Conservation (phyloP, 1,140 invertebrate genomes). For the Drosophila albomicans region DNA sequence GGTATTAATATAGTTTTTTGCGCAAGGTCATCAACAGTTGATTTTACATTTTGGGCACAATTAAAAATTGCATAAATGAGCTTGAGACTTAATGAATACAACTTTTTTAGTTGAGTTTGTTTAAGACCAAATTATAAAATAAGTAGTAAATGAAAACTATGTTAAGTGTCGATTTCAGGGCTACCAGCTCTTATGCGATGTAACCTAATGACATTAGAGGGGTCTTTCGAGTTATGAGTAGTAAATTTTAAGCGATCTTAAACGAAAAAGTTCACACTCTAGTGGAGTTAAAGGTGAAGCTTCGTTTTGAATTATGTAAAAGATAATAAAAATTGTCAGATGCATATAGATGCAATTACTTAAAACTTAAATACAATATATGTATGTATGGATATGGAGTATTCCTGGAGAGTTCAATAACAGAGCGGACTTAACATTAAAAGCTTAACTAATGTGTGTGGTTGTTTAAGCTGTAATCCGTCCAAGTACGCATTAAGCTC, state of each 20-base stretch:
- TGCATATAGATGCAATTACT: neutral
- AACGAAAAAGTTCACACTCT: constrained; percentile 4
- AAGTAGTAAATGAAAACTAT: constrained; percentile 15
- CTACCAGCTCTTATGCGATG: constrained; percentile 12
- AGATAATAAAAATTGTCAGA: neutral
- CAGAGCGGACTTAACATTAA: neutral
- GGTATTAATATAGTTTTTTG: constrained; percentile 3
- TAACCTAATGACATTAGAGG: neutral
- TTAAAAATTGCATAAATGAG: constrained; percentile 26
- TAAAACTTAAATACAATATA: neutral
- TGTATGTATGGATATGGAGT: too few relatives aligned
- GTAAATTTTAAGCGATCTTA: neutral
- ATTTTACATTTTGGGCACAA: constrained; percentile 14
- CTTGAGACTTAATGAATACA: constrained; percentile 19
- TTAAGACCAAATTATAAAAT: constrained; percentile 16
- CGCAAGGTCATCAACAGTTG: constrained; percentile 32
- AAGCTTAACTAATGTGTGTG: neutral
- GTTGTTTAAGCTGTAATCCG: neutral
- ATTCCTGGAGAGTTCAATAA: neutral
- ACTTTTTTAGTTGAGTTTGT: constrained; percentile 14
- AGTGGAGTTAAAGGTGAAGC: neutral
- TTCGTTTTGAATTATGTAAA: constrained; percentile 1
- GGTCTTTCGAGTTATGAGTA: neutral
- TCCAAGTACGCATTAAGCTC: constrained; percentile 7
- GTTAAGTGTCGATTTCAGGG: constrained; percentile 18